phyloP scores from a whole-genome alignment of 2,797 vertebrate species.

The Lacerta agilis region DNA sequence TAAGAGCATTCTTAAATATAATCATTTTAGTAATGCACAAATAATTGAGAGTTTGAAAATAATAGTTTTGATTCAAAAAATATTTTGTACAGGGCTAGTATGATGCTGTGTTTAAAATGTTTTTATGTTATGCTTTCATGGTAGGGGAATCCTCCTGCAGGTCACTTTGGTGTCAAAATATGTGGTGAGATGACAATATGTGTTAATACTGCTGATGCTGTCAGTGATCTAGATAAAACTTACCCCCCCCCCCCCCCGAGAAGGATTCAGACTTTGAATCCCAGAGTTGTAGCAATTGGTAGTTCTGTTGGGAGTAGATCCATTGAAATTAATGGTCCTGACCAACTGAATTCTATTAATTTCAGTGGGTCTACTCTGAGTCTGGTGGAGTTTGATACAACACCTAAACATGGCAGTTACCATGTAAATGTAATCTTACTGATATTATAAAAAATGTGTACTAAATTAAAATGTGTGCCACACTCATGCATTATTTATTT shows the following conservation, averaged over 20 bases:
- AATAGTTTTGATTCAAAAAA: background rate
- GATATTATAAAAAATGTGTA: background rate
- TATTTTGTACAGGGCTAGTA: background rate
- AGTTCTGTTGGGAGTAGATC: too few relatives aligned
- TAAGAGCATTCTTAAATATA: background rate
- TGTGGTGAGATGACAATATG: background rate
- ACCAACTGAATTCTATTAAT: too few relatives aligned
- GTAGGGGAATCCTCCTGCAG: background rate
- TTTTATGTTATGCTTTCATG: background rate
- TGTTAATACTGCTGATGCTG: background rate
- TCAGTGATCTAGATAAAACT: background rate
- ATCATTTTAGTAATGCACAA: too few relatives aligned
- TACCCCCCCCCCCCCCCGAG: background rate
- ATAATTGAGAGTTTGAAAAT: background rate
- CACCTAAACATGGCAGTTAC: background rate
- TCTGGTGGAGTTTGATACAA: too few relatives aligned
- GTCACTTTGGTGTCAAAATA: background rate
- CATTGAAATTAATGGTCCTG: too few relatives aligned
- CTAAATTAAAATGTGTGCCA: background rate
- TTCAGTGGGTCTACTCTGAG: too few relatives aligned
- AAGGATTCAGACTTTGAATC: background rate
- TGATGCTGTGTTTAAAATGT: background rate
- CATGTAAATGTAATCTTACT: background rate
- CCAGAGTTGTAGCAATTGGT: too few relatives aligned
- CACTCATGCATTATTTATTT: background rate